phyloP scores from a whole-genome alignment of 2,113 vertebrate genomes.

The Ceyx margarethae region DNA sequence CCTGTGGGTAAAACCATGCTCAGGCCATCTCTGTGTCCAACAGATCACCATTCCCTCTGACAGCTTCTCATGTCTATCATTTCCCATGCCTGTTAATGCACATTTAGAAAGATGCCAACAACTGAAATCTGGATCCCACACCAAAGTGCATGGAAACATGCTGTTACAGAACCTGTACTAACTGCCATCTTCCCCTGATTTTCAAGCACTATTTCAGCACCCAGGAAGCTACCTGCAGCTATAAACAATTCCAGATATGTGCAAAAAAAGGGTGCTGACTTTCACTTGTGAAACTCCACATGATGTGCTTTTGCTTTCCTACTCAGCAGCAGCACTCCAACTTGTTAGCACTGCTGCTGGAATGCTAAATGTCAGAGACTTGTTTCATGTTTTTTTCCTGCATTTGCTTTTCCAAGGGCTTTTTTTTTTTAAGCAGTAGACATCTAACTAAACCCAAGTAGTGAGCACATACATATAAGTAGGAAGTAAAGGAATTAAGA shows the following conservation, averaged over 20 bases:
- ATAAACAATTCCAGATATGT: background rate
- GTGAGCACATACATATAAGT: background rate
- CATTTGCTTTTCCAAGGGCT: background rate
- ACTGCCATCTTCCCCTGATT: background rate
- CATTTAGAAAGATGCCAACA: background rate
- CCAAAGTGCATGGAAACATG: background rate
- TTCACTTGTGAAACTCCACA: background rate
- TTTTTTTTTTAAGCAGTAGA: background rate
- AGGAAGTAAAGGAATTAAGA: background rate
- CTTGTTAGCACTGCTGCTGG: background rate
- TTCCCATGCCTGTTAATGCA: background rate
- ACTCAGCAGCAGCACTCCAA: background rate
- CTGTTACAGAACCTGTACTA: background rate
- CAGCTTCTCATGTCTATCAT: background rate
- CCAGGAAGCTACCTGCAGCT: background rate
- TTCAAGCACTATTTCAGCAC: background rate
- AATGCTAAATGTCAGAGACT: background rate
- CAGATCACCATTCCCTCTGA: background rate
- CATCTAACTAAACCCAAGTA: background rate
- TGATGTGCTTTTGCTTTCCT: background rate
- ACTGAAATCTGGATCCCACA: background rate
- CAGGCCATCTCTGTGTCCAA: background rate
- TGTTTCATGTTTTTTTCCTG: background rate
- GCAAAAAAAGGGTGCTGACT: background rate
- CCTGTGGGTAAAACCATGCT: background rate